phyloP scores from a whole-genome alignment of 2,113 vertebrate species.

The Pampusana beccarii region DNA sequence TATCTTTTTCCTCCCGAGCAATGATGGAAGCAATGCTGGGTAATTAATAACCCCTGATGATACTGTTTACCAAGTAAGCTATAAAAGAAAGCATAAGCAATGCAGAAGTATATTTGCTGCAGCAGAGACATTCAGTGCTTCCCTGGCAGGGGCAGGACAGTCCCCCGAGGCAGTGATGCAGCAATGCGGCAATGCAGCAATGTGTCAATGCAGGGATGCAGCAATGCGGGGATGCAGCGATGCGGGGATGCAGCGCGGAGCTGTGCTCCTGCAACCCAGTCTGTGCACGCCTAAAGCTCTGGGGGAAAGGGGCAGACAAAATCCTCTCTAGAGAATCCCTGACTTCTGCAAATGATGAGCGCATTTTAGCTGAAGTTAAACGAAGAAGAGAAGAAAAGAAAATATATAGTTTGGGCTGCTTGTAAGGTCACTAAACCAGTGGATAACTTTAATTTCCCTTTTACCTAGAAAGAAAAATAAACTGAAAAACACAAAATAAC shows the following conservation, averaged over 20 bases:
- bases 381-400: background rate
- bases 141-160: background rate
- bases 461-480: slow-evolving; percentile 65
- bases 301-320: background rate
- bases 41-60: background rate
- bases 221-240: background rate
- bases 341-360: background rate
- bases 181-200: background rate
- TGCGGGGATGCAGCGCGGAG: background rate
- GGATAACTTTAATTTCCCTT: slow-evolving; percentile 35
- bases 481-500: background rate
- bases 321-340: background rate
- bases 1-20: background rate
- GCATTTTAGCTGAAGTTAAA: background rate
- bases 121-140: background rate
- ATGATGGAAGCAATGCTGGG: background rate
- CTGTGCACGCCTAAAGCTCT: background rate
- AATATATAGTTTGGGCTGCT: background rate
- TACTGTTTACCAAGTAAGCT: background rate
- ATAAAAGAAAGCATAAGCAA: background rate
- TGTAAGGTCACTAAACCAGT: background rate
- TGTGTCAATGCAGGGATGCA: too few relatives aligned
- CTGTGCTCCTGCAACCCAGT: background rate
- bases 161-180: background rate
- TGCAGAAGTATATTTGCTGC: background rate